Evolutionary conservation across 1,140 invertebrate genomes (phyloP), one percentile per base, ranked within the genome.

Genomic region (Apis dorsata): DNA sequence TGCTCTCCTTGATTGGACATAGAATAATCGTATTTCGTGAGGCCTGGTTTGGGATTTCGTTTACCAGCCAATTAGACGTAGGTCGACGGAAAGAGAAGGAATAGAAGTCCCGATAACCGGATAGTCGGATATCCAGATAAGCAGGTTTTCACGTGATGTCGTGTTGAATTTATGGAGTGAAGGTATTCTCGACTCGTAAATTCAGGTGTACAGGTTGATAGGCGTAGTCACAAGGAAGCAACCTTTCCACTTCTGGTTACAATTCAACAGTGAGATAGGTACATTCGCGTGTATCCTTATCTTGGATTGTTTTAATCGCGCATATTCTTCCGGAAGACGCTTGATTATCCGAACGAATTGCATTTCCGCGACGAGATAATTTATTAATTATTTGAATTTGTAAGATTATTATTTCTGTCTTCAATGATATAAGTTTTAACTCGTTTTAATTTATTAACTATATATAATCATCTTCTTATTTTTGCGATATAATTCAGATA

Each of bases 81-180:
- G 12, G 44, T 63, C 72, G 79, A 76, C 79, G 66, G 81, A 78
- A 78, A 63, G 74, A 79, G 68, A 79, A 62, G 55, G 75, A 79
- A 68, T 44, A 57, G 69, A 60, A 12, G 69, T 79, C 76, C 59
- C 34, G 81, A 83, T 83, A 73, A 79, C 59, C 77, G 68, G 82
- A 80, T 84, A 84, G 70, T 84, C 70, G 82, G 78, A 80, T 84
- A 80, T 84, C 70, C 53, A 80, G 82, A 80, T 84, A 84, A 80
- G 69, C 78, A 66, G 57, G 62, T 49, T 84, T 80, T 84, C 70
- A 80, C 55, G 55, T 68, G 76, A 57, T 72, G 81, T 79, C 76
- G 76, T 83, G 76, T 13, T 51, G 60, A 69, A 83, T 83, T 83
- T 83, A 83, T 83, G 79, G 81, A 70, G 75, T 70, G 81, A 79